Evolutionary conservation across 2,888 invertebrate species (phyloP).

Genomic region (Brachyopa scutellaris): DNA sequence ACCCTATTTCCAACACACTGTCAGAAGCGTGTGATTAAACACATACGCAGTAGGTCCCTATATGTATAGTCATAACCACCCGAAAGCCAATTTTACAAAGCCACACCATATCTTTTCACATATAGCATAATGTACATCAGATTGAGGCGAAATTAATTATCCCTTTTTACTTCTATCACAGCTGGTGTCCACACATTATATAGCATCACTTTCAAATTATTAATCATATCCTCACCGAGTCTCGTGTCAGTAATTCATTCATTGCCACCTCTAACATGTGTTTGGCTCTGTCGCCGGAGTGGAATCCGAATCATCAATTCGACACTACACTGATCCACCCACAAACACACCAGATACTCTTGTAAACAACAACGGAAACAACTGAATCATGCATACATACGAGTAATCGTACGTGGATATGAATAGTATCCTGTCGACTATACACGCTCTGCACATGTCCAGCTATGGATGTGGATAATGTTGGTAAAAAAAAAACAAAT

Average conservation of each 20-base stretch:
- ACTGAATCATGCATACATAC: not conserved
- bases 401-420: too few relatives aligned
- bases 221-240: slow-evolving; percentile 29
- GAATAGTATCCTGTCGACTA: too few relatives aligned
- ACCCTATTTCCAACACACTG: too few relatives aligned
- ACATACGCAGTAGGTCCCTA: too few relatives aligned
- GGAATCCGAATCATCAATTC: slow-evolving; percentile 25
- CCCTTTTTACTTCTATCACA: not conserved
- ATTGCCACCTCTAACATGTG: slow-evolving; percentile 26
- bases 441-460: too few relatives aligned
- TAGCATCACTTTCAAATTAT: slow-evolving; percentile 34
- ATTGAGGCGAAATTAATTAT: slow-evolving; percentile 1
- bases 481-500: not conserved
- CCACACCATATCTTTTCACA: not conserved
- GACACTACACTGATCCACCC: slow-evolving; percentile 7
- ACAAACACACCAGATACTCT: slow-evolving; percentile 34
- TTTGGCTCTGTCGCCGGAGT: slow-evolving; percentile 10
- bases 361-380: slow-evolving; percentile 27
- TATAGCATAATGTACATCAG: not conserved
- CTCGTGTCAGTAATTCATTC: slow-evolving; percentile 40
- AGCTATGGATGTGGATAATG: too few relatives aligned
- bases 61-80: too few relatives aligned
- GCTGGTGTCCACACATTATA: slow-evolving; percentile 1
- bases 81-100: too few relatives aligned
- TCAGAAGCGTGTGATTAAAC: too few relatives aligned